Base-by-base conservation (phyloP, 2,888 invertebrate genomes). In the Xanthia icteritia region DNA sequence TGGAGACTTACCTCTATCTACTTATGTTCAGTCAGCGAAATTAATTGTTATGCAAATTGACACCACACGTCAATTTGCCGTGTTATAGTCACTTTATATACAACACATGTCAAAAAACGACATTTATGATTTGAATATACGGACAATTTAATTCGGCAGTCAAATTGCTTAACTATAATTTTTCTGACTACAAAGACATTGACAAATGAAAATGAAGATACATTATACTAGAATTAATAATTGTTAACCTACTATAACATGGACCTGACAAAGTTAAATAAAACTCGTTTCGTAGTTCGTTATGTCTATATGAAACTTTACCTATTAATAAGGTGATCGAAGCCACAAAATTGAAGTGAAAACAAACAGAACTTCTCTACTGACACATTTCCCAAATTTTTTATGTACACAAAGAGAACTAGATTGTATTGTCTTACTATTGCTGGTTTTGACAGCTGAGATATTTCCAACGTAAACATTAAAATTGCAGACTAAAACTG, bases 371-470 rank as follows among this genome's bases (percentile, higher is more conserved):
- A 65, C 5, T 69, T 6, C 27, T 45, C 48, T n/a, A 71, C 64
- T 27, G 48, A 65, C 63, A 72, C n/a, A 61, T 78, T 73, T 27
- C 15, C 45, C 36, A 23, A 78, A n/a, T 58, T 58, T 56, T 72
- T 27, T 0, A 51, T 42, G 5, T 36, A 58, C 8, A 73, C n/a
- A 56, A 56, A 51, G 8, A 51, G 23, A 65, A 39, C 36, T 36
- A 11, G 45, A 78, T 78, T 65, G 58, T 80, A 65, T 80, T 80
- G 81, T 78, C 71, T 69, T 23, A 65, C 39, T 39, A 15, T 20
- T 27, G 27, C 3, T 42, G 20, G 15, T 39, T 65, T 69, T 61
- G 77, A 82, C 82, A 81, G 82, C 76, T 56, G 65, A 76, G 15
- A 54, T 76, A 65, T 65, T 48, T 69, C 68, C 9, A 73, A 58